These are phyloP conservation scores for Crotalus helleri DNA, from an alignment of 2,113 vertebrate species.

Conservation along the genomic window DNA sequence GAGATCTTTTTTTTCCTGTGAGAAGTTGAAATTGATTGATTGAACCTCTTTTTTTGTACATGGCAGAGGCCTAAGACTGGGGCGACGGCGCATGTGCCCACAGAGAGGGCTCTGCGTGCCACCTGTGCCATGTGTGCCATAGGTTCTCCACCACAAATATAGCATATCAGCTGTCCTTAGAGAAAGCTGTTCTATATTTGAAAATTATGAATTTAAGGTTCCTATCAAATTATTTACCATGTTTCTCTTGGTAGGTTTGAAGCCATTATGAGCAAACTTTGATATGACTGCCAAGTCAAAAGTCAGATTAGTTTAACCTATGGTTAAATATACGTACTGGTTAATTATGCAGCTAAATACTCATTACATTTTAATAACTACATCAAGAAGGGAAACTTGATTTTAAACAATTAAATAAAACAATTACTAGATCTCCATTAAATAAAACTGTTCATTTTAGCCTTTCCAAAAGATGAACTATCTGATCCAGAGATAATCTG, in stretches of 20 bases:
- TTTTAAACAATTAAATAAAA: not conserved
- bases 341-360: not conserved
- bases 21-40: too few species aligned
- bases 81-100: too few species aligned
- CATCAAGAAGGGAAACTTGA: not conserved
- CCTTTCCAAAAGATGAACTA: not conserved
- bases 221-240: not conserved
- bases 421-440: not conserved
- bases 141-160: not conserved
- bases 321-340: not conserved
- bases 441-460: not conserved
- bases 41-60: too few species aligned
- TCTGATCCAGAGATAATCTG: not conserved
- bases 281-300: not conserved
- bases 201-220: not conserved
- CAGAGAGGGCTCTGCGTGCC: too few species aligned
- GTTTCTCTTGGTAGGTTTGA: slow-evolving; percentile 13
- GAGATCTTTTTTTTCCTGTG: too few species aligned
- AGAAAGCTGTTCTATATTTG: not conserved
- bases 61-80: too few species aligned
- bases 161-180: not conserved
- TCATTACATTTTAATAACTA: not conserved
- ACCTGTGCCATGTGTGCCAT: too few species aligned
- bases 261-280: not conserved
- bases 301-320: not conserved